These are phyloP conservation scores for Paraplagusia blochii DNA, from an alignment of 2,113 vertebrate genomes.

Conservation along the genomic window DNA sequence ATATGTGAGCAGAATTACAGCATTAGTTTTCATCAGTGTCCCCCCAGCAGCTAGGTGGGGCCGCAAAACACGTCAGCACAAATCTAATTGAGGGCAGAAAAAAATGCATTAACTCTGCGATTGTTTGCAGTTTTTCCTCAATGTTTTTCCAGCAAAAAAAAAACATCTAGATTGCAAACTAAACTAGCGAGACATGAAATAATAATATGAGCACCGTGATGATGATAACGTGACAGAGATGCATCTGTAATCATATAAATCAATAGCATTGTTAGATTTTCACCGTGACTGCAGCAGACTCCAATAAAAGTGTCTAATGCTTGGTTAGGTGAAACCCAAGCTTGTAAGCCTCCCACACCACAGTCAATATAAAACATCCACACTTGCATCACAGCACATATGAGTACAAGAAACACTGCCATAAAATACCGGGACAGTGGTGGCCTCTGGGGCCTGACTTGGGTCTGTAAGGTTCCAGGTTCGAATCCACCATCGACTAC, in stretches of 20 bases:
- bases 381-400: no score
- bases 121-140: conserved; percentile 36
- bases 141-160: no score
- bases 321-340: no score
- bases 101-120: conserved; percentile 45
- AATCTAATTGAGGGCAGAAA: conserved; percentile 54
- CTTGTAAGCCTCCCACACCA: no score
- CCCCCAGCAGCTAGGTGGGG: conserved; percentile 61
- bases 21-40: conserved; percentile 81
- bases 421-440: no score
- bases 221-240: conserved; percentile 18
- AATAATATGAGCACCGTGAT: conserved; percentile 8
- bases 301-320: no score
- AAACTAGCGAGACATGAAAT: conserved; percentile 21
- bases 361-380: no score
- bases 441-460: no score
- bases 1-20: conserved; percentile 72
- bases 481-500: no score
- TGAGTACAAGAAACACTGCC: no score
- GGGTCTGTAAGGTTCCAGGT: no score
- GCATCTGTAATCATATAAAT: conserved; percentile 22
- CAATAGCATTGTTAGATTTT: conserved; percentile 21
- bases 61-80: conserved; percentile 46
- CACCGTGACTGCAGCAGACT: no score
- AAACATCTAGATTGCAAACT: conserved; percentile 38